Percentiles rank a stretch among this genome's conserved stretches.
Conservation (phyloP, 2,797 vertebrate genomes). For the Brotula barbata region DNA sequence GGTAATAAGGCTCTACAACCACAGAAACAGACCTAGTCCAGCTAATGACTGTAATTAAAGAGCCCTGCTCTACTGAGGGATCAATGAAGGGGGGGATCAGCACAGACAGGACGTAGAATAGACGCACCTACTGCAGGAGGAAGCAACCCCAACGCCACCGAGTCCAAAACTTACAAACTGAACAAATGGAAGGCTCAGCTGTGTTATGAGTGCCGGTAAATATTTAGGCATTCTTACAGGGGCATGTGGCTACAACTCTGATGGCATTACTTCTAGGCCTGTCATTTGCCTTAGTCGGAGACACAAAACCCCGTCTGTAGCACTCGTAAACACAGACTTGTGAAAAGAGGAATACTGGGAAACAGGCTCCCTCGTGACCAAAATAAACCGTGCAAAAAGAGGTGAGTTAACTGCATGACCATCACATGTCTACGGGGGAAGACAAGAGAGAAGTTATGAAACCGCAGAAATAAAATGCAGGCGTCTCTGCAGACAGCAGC, state of each 20-base stretch:
- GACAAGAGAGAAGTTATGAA: background rate
- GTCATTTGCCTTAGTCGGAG: conserved; percentile 65
- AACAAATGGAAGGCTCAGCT: conserved; percentile 42
- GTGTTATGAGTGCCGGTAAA: conserved; percentile 62
- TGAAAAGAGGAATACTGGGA: conserved; percentile 49
- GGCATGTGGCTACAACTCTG: conserved; percentile 64
- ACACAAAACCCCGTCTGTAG: conserved; percentile 32
- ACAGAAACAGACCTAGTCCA: conserved; percentile 60
- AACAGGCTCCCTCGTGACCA: conserved; percentile 39
- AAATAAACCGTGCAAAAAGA: conserved; percentile 38
- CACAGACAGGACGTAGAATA: conserved; percentile 61
- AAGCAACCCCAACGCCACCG: conserved; percentile 49
- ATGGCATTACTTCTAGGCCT: conserved; percentile 63
- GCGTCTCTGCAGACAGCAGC: conserved; percentile 52
- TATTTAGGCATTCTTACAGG: conserved; percentile 70
- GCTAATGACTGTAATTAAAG: conserved; percentile 80
- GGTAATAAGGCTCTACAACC: conserved; percentile 70
- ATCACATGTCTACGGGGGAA: conserved; percentile 50
- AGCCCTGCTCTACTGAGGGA: conserved; percentile 53
- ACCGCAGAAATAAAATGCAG: conserved; percentile 12
- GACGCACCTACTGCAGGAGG: conserved; percentile 49
- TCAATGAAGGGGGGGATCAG: conserved; percentile 56
- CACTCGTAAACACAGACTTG: conserved; percentile 54
- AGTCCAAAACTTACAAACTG: conserved; percentile 45
- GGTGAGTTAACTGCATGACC: conserved; percentile 34